These are phyloP conservation scores for Vireo altiloquus DNA, from an alignment of 2,113 vertebrate species.

Conservation along the genomic window DNA sequence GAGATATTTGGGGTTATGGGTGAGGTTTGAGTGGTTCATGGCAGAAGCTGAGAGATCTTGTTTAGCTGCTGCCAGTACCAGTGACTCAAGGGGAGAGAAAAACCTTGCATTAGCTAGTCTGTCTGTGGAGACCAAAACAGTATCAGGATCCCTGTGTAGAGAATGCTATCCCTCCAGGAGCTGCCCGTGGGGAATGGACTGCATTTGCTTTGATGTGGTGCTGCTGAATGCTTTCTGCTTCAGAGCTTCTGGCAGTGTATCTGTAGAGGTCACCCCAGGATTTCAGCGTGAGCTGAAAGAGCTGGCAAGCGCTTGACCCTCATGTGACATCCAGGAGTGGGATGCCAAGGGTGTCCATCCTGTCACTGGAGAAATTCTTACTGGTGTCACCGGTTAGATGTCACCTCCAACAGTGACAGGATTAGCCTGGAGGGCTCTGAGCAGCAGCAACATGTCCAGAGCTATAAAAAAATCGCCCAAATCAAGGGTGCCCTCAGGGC, in stretches of 20 bases:
- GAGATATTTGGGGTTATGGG: not conserved
- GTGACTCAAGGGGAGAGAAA: not conserved
- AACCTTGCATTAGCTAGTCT: rapidly evolving
- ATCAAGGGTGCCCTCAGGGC: not conserved
- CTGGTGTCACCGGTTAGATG: not conserved
- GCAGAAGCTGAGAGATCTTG: not conserved
- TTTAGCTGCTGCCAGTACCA: rapidly evolving
- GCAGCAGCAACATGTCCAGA: not conserved
- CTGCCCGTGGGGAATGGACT: rapidly evolving
- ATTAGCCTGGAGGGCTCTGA: not conserved
- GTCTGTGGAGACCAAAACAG: not conserved
- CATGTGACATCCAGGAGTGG: rapidly evolving
- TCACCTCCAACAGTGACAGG: too few relatives aligned
- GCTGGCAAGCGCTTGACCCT: not conserved
- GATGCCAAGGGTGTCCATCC: not conserved
- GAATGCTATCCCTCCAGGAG: not conserved
- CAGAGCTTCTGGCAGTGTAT: not conserved
- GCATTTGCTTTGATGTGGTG: not conserved
- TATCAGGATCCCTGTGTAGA: not conserved
- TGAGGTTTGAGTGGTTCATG: not conserved
- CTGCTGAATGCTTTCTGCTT: not conserved
- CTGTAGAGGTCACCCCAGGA: not conserved
- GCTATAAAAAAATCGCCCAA: not conserved
- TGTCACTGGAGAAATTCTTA: not conserved
- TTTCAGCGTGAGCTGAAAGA: not conserved